Conservation (phyloP, 2,888 invertebrate species). For the Cataglyphis rosenhaueri region DNA sequence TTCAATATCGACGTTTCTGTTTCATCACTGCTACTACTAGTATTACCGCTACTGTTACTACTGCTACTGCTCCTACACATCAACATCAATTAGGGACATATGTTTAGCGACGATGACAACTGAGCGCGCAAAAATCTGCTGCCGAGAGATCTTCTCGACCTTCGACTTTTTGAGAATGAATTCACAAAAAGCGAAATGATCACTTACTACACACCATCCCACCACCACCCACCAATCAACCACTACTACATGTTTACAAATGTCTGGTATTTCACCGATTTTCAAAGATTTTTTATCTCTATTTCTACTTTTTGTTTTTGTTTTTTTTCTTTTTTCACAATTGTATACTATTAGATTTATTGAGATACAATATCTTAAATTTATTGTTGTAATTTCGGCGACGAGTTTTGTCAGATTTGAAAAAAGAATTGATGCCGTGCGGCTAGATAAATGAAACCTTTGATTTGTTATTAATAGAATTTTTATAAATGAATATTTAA, state of each 20-base stretch:
- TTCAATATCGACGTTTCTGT: slow-evolving; percentile 65
- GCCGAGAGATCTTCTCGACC: slow-evolving; percentile 77
- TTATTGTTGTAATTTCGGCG: slow-evolving; percentile 21
- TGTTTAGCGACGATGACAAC: slow-evolving; percentile 77
- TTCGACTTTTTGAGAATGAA: slow-evolving; percentile 76
- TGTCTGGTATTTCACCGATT: slow-evolving; percentile 85
- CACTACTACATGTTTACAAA: slow-evolving; percentile 85
- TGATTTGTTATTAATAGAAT: not conserved
- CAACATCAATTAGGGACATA: slow-evolving; percentile 79
- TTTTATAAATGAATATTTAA: slow-evolving; percentile 21
- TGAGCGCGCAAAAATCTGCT: slow-evolving; percentile 69
- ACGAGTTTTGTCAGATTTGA: not conserved
- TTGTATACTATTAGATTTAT: not conserved
- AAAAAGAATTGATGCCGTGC: not conserved
- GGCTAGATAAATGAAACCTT: not conserved
- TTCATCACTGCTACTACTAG: slow-evolving; percentile 77
- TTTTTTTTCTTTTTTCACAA: slow-evolving; percentile 6
- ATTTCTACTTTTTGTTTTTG: not conserved
- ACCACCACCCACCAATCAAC: slow-evolving; percentile 84
- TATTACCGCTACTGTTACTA: slow-evolving; percentile 77
- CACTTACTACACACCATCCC: slow-evolving; percentile 85
- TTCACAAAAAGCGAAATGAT: slow-evolving; percentile 82
- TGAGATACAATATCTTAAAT: not conserved
- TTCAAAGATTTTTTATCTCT: slow-evolving; percentile 81
- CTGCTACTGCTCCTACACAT: slow-evolving; percentile 80